Evolutionary conservation across 1,140 invertebrate genomes (phyloP).

Genomic region (Atopsyche davidsoni): DNA sequence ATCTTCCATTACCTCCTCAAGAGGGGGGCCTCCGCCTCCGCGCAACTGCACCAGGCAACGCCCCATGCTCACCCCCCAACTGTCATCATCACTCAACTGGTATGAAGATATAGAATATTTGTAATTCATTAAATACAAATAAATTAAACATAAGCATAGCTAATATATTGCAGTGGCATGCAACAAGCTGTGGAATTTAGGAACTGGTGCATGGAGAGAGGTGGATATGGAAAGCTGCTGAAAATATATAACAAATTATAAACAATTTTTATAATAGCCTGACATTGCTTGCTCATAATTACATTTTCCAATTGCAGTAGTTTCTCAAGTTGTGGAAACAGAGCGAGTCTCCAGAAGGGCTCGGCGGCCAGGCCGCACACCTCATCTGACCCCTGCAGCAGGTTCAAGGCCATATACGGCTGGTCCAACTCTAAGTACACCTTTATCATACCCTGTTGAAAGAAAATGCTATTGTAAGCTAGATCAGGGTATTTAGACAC

Average conservation of each 20-base stretch:
- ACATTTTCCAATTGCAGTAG: constrained; percentile 49
- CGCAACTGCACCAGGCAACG: constrained; percentile 53
- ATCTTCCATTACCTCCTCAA: constrained; percentile 41
- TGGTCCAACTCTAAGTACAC: constrained; percentile 71
- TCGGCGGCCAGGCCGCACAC: constrained; percentile 66
- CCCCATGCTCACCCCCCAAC: constrained; percentile 59
- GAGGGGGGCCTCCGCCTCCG: constrained; percentile 35
- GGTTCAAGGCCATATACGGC: constrained; percentile 66
- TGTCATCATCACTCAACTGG: constrained; percentile 20
- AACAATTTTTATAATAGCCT: too few relatives aligned
- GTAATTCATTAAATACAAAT: too few relatives aligned
- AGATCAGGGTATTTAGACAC: constrained; percentile 2
- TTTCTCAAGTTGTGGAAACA: constrained; percentile 71
- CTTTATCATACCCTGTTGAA: constrained; percentile 60
- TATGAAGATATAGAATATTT: too few relatives aligned
- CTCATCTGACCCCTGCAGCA: constrained; percentile 51
- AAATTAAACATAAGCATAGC: too few relatives aligned
- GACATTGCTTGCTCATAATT: too few relatives aligned
- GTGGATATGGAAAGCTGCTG: too few relatives aligned
- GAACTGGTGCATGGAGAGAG: too few relatives aligned
- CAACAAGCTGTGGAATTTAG: too few relatives aligned
- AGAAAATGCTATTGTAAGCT: constrained; percentile 1
- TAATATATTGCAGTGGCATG: too few relatives aligned
- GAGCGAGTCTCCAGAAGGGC: constrained; percentile 79
- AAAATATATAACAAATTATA: too few relatives aligned